Percentiles rank a stretch among this genome's conserved stretches.
These are phyloP conservation scores for Melieria picta DNA, from an alignment of 2,888 invertebrate genomes.

Conservation along the genomic window DNA sequence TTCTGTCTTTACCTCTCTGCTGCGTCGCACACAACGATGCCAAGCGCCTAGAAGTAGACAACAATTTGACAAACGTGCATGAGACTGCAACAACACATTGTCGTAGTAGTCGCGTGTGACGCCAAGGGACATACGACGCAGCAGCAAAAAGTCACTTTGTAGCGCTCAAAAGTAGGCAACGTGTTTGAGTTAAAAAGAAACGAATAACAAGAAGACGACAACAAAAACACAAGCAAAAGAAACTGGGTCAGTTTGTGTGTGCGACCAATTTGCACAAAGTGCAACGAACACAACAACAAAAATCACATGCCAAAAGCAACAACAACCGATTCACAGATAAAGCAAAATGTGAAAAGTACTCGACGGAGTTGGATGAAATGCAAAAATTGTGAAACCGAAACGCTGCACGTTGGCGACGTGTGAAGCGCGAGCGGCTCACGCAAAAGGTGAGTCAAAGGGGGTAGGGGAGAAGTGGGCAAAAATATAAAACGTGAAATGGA, in stretches of 20 bases:
- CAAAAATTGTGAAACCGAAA: conserved; percentile 7
- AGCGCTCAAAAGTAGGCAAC: conserved; percentile 19
- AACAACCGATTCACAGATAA: too few relatives aligned
- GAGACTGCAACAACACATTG: conserved; percentile 5
- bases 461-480: not conserved
- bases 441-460: not conserved
- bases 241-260: conserved; percentile 31
- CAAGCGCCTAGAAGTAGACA: not conserved
- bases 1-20: not conserved
- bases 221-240: not conserved
- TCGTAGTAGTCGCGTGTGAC: not conserved
- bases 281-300: not conserved
- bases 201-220: too few relatives aligned
- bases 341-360: too few relatives aligned
- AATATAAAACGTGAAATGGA: not conserved
- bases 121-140: not conserved
- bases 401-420: not conserved
- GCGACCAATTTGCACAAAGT: not conserved
- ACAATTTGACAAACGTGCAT: not conserved
- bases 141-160: not conserved
- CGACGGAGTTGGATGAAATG: not conserved
- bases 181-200: conserved; percentile 22
- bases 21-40: not conserved
- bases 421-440: not conserved
- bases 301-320: not conserved